Percentiles rank a stretch among this genome's conserved stretches.
phyloP scores from a whole-genome alignment of 2,888 invertebrate genomes.

The Xanthia icteritia region DNA sequence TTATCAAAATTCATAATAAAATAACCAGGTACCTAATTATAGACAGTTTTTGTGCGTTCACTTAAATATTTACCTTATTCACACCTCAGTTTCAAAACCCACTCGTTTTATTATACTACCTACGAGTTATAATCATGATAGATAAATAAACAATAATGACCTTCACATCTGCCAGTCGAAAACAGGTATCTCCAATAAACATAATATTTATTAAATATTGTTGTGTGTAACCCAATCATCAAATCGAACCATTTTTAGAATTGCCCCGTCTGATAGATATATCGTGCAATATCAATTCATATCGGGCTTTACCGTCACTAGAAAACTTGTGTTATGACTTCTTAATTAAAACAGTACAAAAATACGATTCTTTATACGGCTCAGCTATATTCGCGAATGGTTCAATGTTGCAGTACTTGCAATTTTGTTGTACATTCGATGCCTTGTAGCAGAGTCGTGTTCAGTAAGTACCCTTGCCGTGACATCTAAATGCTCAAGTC shows the following conservation, averaged over 20 bases:
- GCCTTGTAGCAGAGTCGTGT: slow-evolving; percentile 60
- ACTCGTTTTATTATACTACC: slow-evolving; percentile 33
- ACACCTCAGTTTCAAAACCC: slow-evolving; percentile 26
- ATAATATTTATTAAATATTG: slow-evolving; percentile 54
- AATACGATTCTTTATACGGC: slow-evolving; percentile 52
- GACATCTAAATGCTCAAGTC: slow-evolving; percentile 87
- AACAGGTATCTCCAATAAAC: slow-evolving; percentile 38
- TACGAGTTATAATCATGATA: slow-evolving; percentile 17
- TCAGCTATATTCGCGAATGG: slow-evolving; percentile 37
- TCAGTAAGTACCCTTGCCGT: slow-evolving; percentile 85
- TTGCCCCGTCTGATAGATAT: not conserved
- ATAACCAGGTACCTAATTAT: not conserved
- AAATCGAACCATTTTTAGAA: slow-evolving; percentile 16
- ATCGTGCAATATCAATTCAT: slow-evolving; percentile 11
- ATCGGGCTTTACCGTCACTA: not conserved
- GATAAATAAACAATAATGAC: slow-evolving; percentile 55
- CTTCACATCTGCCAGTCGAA: slow-evolving; percentile 43
- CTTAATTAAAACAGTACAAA: slow-evolving; percentile 59
- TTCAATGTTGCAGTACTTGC: slow-evolving; percentile 38
- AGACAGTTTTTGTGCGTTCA: not conserved
- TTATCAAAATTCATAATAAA: slow-evolving; percentile 30
- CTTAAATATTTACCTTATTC: slow-evolving; percentile 32
- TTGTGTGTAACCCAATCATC: slow-evolving; percentile 15
- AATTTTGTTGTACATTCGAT: slow-evolving; percentile 57
- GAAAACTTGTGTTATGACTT: slow-evolving; percentile 15